These are phyloP conservation scores for Corythornis leucogaster DNA, from an alignment of 2,797 vertebrate genomes.

Conservation along the genomic window DNA sequence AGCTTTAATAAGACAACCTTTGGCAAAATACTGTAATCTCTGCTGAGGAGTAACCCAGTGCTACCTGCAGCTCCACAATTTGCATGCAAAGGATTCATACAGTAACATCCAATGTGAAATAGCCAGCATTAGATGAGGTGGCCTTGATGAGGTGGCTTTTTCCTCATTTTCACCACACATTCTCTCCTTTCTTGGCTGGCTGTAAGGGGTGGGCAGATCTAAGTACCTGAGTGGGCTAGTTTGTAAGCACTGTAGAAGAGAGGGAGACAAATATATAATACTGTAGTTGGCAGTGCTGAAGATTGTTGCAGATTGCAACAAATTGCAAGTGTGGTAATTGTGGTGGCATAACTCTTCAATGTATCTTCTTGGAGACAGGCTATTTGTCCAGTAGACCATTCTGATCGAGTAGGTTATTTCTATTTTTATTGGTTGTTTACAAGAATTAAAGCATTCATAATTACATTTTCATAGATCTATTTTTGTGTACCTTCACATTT, in stretches of 20 bases:
- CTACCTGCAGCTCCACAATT: background rate
- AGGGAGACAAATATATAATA: background rate
- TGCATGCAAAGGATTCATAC: fast-evolving
- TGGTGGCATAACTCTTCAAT: fast-evolving
- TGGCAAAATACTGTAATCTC: background rate
- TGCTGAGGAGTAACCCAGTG: background rate
- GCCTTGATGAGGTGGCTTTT: background rate
- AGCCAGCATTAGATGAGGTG: fast-evolving
- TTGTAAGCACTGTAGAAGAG: background rate
- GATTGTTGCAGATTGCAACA: background rate
- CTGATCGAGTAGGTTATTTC: background rate
- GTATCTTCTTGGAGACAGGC: background rate
- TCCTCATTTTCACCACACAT: background rate
- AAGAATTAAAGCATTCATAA: background rate
- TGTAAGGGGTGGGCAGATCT: background rate
- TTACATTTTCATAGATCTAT: background rate
- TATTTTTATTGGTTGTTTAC: background rate
- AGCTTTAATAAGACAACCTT: background rate
- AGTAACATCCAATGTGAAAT: background rate
- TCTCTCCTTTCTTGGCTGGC: background rate
- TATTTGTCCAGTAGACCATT: background rate
- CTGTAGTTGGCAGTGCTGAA: background rate
- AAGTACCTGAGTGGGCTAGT: background rate
- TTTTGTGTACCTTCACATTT: background rate
- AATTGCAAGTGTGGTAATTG: too few species aligned